Conservation (phyloP, 2,888 invertebrate genomes). For the Pteria penguin region DNA sequence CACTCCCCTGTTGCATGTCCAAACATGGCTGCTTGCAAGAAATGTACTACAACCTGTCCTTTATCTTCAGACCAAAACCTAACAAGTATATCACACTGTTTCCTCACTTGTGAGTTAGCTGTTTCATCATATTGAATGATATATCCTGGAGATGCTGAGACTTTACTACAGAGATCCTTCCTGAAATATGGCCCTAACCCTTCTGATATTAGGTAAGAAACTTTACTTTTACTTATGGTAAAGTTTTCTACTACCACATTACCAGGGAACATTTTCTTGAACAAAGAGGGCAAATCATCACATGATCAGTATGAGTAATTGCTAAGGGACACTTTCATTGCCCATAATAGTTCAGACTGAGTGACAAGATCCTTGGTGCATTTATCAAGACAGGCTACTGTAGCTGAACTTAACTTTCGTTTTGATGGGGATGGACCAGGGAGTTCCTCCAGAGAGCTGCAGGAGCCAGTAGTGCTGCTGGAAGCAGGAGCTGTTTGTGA, state of each 20-base stretch:
- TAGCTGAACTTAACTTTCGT: background rate
- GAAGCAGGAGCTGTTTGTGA: constrained; percentile 18
- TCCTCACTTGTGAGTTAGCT: constrained; percentile 13
- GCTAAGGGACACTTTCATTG: background rate
- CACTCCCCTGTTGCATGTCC: constrained; percentile 25
- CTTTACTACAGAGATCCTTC: constrained; percentile 1
- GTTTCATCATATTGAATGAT: constrained; percentile 35
- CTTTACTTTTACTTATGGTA: constrained; percentile 45
- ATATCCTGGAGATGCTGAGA: background rate
- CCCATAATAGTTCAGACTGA: background rate
- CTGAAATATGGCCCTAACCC: constrained; percentile 24
- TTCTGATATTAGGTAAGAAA: constrained; percentile 40
- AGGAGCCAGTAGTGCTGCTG: constrained; percentile 25
- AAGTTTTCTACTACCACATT: constrained; percentile 31
- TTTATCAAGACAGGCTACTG: no score
- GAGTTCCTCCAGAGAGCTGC: no score
- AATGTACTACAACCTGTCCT: constrained; percentile 13
- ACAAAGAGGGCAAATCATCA: constrained; percentile 22
- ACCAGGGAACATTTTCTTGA: constrained; percentile 43
- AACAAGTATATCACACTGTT: constrained; percentile 34
- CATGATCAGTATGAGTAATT: background rate
- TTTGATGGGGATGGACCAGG: no score
- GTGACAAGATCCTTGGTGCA: background rate
- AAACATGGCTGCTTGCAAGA: constrained; percentile 31
- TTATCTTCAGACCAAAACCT: constrained; percentile 25